Evolutionary conservation across 2,888 invertebrate species (phyloP).

Genomic region (Drosophila phalerata): DNA sequence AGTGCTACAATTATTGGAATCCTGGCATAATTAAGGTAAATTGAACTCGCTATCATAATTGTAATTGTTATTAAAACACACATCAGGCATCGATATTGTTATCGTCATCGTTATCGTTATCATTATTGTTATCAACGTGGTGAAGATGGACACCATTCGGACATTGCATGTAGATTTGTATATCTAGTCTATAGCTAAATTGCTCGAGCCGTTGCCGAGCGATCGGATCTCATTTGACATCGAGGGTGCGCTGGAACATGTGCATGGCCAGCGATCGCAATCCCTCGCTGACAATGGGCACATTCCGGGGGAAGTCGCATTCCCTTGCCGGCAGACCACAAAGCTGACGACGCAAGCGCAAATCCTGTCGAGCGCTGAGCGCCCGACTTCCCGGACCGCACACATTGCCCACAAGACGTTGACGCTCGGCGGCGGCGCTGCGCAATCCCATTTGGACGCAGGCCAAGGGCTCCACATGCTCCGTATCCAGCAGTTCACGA

Average conservation of each 20-base stretch:
- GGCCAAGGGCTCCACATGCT: constrained; percentile 85
- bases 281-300: constrained; percentile 76
- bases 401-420: constrained; percentile 89
- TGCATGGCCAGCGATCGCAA: constrained; percentile 82
- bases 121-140: background rate
- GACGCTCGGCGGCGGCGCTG: constrained; percentile 88
- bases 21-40: constrained; percentile 24
- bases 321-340: constrained; percentile 90
- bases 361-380: constrained; percentile 92
- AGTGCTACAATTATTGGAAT: constrained; percentile 23
- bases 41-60: constrained; percentile 23
- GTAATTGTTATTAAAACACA: background rate
- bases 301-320: constrained; percentile 85
- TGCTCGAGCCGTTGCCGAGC: constrained; percentile 37
- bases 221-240: constrained; percentile 78
- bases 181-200: constrained; percentile 56
- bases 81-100: background rate
- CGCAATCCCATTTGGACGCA: constrained; percentile 88
- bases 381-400: constrained; percentile 92
- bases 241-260: constrained; percentile 82
- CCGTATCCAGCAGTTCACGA: constrained; percentile 55
- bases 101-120: constrained; percentile 11
- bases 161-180: constrained; percentile 55
- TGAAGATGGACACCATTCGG: background rate
- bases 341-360: constrained; percentile 90